A percentile compares a stretch with the other conserved stretches of the same genome.
phyloP scores from a whole-genome alignment of 2,888 invertebrate genomes.

The Netelia fuscicornis region DNA sequence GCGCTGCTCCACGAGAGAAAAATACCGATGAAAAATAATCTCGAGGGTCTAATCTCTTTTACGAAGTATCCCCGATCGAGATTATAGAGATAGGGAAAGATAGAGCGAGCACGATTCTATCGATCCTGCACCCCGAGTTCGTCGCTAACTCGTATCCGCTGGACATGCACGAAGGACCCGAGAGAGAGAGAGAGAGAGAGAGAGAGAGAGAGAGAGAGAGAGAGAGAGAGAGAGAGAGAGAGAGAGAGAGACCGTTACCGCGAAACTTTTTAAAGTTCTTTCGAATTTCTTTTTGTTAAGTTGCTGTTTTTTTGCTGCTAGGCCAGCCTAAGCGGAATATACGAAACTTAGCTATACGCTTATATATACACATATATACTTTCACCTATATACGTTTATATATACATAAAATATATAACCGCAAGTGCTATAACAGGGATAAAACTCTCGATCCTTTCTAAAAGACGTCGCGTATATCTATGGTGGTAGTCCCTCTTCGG shows the following conservation, averaged over 20 bases:
- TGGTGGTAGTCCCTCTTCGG: constrained; percentile 11
- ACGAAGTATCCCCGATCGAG: constrained; percentile 49
- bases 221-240: constrained; percentile 14
- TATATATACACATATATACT: neutral
- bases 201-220: constrained; percentile 9
- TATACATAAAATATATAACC: neutral
- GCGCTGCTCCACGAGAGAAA: neutral
- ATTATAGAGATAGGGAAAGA: constrained; percentile 23
- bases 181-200: constrained; percentile 12
- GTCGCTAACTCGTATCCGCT: constrained; percentile 7
- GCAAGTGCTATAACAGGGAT: constrained; percentile 45
- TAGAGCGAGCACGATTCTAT: constrained; percentile 50
- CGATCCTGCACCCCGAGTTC: constrained; percentile 29
- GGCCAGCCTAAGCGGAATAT: constrained; percentile 45
- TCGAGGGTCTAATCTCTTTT: constrained; percentile 27
- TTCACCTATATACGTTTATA: neutral
- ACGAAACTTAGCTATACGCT: constrained; percentile 2
- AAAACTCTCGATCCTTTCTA: constrained; percentile 61
- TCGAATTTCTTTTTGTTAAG: constrained; percentile 45
- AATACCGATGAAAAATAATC: constrained; percentile 17
- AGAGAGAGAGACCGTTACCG: constrained; percentile 9
- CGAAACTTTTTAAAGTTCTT: constrained; percentile 63
- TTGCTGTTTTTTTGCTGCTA: constrained; percentile 16
- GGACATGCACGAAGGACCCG: constrained; percentile 18
- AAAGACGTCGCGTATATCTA: constrained; percentile 12